Evolutionary conservation across 2,888 invertebrate species (phyloP), one percentile per base, ranked within the genome.

Genomic region (Flexamia atlantica): DNA sequence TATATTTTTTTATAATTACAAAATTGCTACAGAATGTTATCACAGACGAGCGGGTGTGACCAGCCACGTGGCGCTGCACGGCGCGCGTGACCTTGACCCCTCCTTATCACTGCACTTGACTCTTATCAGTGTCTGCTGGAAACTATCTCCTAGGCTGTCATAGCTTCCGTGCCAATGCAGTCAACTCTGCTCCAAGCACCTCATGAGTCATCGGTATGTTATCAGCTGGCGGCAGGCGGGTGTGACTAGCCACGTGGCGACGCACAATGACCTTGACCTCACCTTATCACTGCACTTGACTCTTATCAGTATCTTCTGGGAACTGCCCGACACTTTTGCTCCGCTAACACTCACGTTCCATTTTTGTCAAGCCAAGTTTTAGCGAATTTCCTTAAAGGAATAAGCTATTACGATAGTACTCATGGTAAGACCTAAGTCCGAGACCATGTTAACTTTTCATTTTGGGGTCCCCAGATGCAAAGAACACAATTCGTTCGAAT

Each of bases 271-370:
- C 64, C 64, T 64, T 64, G 64, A 64, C 64, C 64, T 5, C 64
- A 30, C 64, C 64, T 64, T 64, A 64, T 64, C 64, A 64, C 64
- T 30, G 14, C 64, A 64, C 64, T 64, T 64, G 64, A 64, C 64
- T 64, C 28, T 64, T 64, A 64, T 64, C 64, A 64, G 3, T 50
- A 3, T 53, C 57, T 64, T 64, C 64, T 25, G 64, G 64, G 64
- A 64, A 64, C 30, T 30, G 64, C 64, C 64, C 30, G 64, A 3
- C 64, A 64, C 64, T 64, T 64, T 64, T 64, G 64, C 30, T 14
- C 28, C 14, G 64, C 12, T 30, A 30, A 9, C 30, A 12, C 12
- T 64, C 64, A 64, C 28, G 64, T 64, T 64, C 30, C 64, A 64
- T 20, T n/a, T n/a, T n/a, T 64, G 28, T n/a, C n/a, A n/a, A n/a